Percentiles rank a stretch among this genome's conserved stretches.
Conservation (phyloP, 1,140 invertebrate genomes). For the Vanessa tameamea region DNA sequence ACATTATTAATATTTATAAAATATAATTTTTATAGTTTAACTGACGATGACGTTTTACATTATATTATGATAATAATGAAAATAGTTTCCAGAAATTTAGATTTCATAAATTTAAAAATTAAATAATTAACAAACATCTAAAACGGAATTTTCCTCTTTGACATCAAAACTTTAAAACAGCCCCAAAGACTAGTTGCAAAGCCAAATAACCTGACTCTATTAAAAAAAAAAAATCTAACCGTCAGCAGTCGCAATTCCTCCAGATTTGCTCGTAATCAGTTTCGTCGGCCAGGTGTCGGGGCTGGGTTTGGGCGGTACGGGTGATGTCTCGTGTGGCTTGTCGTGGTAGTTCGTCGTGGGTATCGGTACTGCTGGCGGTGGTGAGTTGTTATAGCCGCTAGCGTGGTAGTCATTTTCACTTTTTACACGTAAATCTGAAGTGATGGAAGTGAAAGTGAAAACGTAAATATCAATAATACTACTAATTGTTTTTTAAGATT, state of each 20-base stretch:
- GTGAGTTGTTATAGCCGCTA: conserved; percentile 74
- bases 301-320: conserved; percentile 73
- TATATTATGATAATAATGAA: no score
- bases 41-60: no score
- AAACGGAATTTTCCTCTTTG: no score
- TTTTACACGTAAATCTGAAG: conserved; percentile 82
- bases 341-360: conserved; percentile 77
- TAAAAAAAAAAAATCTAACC: conserved; percentile 47
- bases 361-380: conserved; percentile 77
- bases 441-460: background rate
- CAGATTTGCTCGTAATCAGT: conserved; percentile 78
- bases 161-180: no score
- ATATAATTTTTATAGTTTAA: no score
- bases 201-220: no score
- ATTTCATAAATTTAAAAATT: no score
- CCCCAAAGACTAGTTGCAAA: background rate
- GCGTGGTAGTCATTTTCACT: conserved; percentile 81
- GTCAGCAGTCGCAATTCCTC: conserved; percentile 79
- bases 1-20: no score
- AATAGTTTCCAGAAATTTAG: no score
- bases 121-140: no score
- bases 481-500: no score
- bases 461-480: background rate
- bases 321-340: conserved; percentile 78
- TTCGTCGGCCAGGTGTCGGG: conserved; percentile 75